Evolutionary conservation across 2,888 invertebrate genomes (phyloP).

Genomic region (Phyllotreta striolata): DNA sequence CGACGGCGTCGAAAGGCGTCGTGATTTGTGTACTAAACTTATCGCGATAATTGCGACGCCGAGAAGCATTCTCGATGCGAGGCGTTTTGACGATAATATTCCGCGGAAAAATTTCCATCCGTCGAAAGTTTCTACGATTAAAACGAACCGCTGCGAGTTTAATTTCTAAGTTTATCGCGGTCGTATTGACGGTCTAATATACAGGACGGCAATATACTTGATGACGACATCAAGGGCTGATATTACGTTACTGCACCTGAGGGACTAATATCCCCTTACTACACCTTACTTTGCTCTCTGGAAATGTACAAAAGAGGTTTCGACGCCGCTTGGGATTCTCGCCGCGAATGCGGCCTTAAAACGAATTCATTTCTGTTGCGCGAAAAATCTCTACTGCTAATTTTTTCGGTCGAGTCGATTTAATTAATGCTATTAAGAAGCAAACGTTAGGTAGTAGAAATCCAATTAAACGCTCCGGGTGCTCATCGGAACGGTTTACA

Average conservation of each 20-base stretch:
- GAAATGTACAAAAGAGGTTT: slow-evolving; percentile 53
- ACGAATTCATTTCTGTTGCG: not conserved
- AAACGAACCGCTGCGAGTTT: not conserved
- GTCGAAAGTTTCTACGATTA: no score
- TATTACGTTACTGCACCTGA: slow-evolving; percentile 60
- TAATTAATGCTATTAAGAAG: no score
- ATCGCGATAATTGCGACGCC: slow-evolving; percentile 42
- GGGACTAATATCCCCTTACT: slow-evolving; percentile 61
- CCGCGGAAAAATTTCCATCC: no score
- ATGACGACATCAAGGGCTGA: slow-evolving; percentile 58
- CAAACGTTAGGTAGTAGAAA: no score
- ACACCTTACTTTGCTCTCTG: slow-evolving; percentile 45
- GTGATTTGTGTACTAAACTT: slow-evolving; percentile 44
- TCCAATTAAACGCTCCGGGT: no score
- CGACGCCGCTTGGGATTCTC: slow-evolving; percentile 33
- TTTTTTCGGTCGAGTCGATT: no score
- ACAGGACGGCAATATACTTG: slow-evolving; percentile 62
- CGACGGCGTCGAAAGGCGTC: slow-evolving; percentile 27
- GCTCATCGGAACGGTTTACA: no score
- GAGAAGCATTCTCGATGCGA: no score
- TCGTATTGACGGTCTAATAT: slow-evolving; percentile 59
- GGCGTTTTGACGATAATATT: no score
- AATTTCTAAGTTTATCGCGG: not conserved
- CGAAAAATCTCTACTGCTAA: not conserved
- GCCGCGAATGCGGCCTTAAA: not conserved